Conservation (phyloP, 2,113 vertebrate species). For the Smithornis capensis region DNA sequence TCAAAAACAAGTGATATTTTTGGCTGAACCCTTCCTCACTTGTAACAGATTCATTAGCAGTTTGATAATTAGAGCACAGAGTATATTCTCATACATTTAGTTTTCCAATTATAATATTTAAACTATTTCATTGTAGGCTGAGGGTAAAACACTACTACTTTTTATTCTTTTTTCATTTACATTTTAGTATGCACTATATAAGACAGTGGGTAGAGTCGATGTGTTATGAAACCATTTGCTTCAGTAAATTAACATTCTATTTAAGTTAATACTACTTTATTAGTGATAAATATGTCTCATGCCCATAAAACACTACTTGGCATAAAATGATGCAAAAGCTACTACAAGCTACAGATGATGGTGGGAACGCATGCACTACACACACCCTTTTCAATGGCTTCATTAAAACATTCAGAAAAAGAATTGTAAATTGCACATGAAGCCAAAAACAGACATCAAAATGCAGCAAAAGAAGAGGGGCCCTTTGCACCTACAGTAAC, state of each 20-base stretch:
- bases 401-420: constrained; percentile 76
- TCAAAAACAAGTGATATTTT: neutral
- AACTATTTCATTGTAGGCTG: neutral
- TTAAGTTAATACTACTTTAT: constrained; percentile 67
- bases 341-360: constrained; percentile 76
- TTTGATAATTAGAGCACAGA: neutral
- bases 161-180: constrained; percentile 18
- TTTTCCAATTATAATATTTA: constrained; percentile 13
- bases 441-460: constrained; percentile 72
- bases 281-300: constrained; percentile 75
- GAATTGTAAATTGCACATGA: constrained; percentile 67
- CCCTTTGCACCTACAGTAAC: constrained; percentile 70
- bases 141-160: constrained; percentile 26
- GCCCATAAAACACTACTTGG: constrained; percentile 74
- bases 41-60: constrained; percentile 13
- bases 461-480: constrained; percentile 76
- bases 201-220: constrained; percentile 55
- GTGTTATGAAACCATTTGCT: constrained; percentile 41
- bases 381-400: constrained; percentile 72
- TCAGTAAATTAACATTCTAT: constrained; percentile 52
- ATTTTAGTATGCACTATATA: constrained; percentile 67
- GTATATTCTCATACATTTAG: constrained; percentile 22
- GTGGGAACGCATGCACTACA: constrained; percentile 76
- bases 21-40: neutral
- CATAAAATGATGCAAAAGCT: constrained; percentile 79